A percentile compares a stretch with the other conserved stretches of the same genome.
These are phyloP conservation scores for Hypena proboscidalis DNA, from an alignment of 2,888 invertebrate species.

Conservation along the genomic window DNA sequence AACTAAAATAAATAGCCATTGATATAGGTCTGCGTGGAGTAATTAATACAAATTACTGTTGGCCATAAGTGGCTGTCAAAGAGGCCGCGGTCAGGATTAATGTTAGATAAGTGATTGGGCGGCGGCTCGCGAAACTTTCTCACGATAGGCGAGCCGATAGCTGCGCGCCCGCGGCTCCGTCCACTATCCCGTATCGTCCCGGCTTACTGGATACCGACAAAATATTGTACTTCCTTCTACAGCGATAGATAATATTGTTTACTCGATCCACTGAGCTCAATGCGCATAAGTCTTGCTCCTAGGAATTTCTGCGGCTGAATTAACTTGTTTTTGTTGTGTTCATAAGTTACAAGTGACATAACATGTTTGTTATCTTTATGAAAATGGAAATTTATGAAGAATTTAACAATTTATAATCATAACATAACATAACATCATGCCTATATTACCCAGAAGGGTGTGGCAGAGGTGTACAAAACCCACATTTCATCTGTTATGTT, in stretches of 20 bases:
- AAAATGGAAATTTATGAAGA: too few species aligned
- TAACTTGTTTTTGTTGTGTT: too few species aligned
- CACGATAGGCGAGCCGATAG: constrained; percentile 66
- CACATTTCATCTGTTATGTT: too few species aligned
- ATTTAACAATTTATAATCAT: too few species aligned
- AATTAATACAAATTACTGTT: constrained; percentile 75
- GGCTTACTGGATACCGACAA: constrained; percentile 45
- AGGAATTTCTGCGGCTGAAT: background rate
- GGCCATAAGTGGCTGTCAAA: constrained; percentile 69
- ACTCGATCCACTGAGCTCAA: constrained; percentile 18
- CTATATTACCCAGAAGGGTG: too few species aligned
- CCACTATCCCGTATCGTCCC: constrained; percentile 45
- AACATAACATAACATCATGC: too few species aligned
- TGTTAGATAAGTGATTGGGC: constrained; percentile 70
- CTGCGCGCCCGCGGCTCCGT: constrained; percentile 38
- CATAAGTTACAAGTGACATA: too few species aligned
- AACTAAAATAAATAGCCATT: constrained; percentile 45
- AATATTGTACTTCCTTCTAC: constrained; percentile 52
- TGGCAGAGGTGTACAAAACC: too few species aligned
- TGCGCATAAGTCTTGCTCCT: background rate
- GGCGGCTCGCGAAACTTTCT: constrained; percentile 74
- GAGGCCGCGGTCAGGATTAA: constrained; percentile 67
- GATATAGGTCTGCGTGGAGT: constrained; percentile 62
- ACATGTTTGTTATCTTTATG: too few species aligned
- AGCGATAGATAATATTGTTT: constrained; percentile 44